Evolutionary conservation across 2,888 invertebrate genomes (phyloP).

Genomic region (Leptinotarsa rubiginosa): DNA sequence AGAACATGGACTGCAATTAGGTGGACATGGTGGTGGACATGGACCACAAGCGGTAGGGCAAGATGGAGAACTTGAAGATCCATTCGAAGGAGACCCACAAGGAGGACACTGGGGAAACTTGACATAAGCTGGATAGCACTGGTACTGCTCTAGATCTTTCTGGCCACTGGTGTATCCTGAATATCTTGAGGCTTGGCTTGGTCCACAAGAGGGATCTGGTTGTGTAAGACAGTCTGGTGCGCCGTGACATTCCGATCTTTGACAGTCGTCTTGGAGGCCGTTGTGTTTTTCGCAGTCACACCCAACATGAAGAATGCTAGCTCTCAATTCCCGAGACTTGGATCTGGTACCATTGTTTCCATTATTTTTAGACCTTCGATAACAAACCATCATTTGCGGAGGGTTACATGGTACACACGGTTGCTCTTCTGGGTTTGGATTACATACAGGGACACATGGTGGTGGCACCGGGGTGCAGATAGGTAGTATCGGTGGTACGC

Average conservation of each 20-base stretch:
- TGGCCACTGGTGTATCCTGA: conserved; percentile 56
- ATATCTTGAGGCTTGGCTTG: conserved; percentile 57
- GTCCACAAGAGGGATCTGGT: conserved; percentile 67
- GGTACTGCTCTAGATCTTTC: conserved; percentile 57
- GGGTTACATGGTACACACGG: conserved; percentile 72
- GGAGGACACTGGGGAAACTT: conserved; percentile 53
- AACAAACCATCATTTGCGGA: conserved; percentile 71
- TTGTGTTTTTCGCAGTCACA: conserved; percentile 72
- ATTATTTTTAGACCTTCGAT: conserved; percentile 63
- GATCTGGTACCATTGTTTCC: conserved; percentile 55
- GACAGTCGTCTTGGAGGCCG: conserved; percentile 72
- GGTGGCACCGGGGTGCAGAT: conserved; percentile 65
- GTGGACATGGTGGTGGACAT: conserved; percentile 30
- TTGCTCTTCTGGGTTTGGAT: conserved; percentile 69
- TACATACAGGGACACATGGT: conserved; percentile 68
- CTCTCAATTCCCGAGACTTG: conserved; percentile 70
- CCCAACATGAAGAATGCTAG: conserved; percentile 69
- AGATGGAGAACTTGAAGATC: conserved; percentile 32
- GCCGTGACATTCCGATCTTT: conserved; percentile 68
- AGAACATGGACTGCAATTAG: conserved; percentile 37
- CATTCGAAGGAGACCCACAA: conserved; percentile 21
- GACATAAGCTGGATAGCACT: conserved; percentile 61
- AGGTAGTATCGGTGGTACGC: conserved; percentile 69
- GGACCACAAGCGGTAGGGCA: conserved; percentile 44
- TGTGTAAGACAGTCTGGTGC: conserved; percentile 66